A percentile compares a stretch with the other conserved stretches of the same genome.
phyloP scores from a whole-genome alignment of 2,113 vertebrate species.

The Pituophis catenifer region DNA sequence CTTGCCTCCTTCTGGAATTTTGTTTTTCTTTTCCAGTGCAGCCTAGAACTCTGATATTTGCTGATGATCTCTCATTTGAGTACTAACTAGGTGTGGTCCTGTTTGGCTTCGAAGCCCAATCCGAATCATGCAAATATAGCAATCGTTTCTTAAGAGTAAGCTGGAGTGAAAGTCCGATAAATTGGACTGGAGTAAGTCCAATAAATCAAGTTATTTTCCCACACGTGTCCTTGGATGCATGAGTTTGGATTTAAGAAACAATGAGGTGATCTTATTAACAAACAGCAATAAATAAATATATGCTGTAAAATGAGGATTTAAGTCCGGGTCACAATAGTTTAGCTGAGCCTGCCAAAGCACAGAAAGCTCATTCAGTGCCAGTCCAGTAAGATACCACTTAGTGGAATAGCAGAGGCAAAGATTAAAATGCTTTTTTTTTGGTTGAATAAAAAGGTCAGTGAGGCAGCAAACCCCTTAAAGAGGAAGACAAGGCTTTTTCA shows the following conservation, averaged over 20 bases:
- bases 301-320: conserved; percentile 45
- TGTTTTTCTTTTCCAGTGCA: too few species aligned
- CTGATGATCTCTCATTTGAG: background rate
- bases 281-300: background rate
- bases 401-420: conserved; percentile 44
- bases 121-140: background rate
- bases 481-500: conserved; percentile 60
- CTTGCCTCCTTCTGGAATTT: too few species aligned
- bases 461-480: conserved; percentile 68
- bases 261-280: too few species aligned
- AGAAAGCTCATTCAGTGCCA: conserved; percentile 63
- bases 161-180: background rate
- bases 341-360: conserved; percentile 60
- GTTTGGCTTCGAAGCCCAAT: background rate
- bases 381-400: conserved; percentile 70
- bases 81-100: background rate
- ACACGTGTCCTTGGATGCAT: background rate
- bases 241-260: conserved; percentile 6
- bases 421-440: conserved; percentile 70
- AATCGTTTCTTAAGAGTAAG: conserved; percentile 22
- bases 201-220: conserved; percentile 39
- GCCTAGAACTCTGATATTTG: too few species aligned
- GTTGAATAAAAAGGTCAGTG: conserved; percentile 71
- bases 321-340: conserved; percentile 56
- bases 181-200: background rate